Evolutionary conservation across 2,888 invertebrate species (phyloP).

Genomic region (Stenodera caucasica): DNA sequence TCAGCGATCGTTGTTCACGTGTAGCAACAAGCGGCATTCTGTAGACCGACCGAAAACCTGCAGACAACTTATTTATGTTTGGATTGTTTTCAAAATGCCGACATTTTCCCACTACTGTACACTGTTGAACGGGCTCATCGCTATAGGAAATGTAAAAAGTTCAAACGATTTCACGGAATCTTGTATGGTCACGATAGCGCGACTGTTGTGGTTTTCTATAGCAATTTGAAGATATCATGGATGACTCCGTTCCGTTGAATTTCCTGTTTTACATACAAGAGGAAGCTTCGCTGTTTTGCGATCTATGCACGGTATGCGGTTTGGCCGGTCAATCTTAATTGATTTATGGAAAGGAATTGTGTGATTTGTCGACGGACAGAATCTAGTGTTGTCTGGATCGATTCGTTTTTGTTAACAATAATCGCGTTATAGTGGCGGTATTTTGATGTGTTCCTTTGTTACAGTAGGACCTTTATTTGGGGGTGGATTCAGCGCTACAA

Average conservation of each 20-base stretch:
- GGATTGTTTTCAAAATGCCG: constrained; percentile 58
- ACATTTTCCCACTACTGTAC: constrained; percentile 54
- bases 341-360: constrained; percentile 54
- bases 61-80: constrained; percentile 59
- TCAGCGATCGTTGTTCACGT: constrained; percentile 48
- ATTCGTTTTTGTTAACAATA: no score
- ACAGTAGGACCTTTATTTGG: constrained; percentile 55
- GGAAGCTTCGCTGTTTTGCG: constrained; percentile 38
- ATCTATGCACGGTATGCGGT: constrained; percentile 46
- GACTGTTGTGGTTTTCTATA: constrained; percentile 41
- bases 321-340: constrained; percentile 47
- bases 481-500: constrained; percentile 48
- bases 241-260: constrained; percentile 30
- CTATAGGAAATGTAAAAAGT: constrained; percentile 50
- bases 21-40: constrained; percentile 54
- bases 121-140: constrained; percentile 46
- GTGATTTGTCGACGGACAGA: constrained; percentile 53
- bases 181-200: constrained; percentile 51
- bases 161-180: constrained; percentile 54
- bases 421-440: constrained; percentile 13
- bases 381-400: constrained; percentile 16
- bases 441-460: constrained; percentile 45
- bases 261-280: constrained; percentile 50
- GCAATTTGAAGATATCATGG: constrained; percentile 16
- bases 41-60: constrained; percentile 51